phyloP scores from a whole-genome alignment of 2,797 vertebrate genomes.

The Neopelma chrysocephalum region DNA sequence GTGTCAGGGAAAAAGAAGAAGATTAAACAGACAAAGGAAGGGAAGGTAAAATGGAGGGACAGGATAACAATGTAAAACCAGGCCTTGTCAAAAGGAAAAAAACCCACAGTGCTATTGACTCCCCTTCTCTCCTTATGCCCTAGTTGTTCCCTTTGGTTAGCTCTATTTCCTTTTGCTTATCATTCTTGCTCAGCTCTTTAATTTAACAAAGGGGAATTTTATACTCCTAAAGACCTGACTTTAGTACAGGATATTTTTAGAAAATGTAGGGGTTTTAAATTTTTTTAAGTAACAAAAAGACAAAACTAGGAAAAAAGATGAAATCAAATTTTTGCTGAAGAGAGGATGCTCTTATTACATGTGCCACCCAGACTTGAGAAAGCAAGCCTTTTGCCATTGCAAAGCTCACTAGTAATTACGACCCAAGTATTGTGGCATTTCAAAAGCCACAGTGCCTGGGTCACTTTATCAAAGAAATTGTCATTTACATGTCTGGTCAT shows the following conservation, averaged over 20 bases:
- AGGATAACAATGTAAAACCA: background rate
- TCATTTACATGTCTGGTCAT: background rate
- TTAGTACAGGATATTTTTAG: background rate
- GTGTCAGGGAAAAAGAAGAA: background rate
- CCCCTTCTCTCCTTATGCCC: background rate
- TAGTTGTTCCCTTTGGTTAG: background rate
- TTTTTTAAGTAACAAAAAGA: background rate
- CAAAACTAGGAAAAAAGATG: background rate
- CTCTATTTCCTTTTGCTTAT: background rate
- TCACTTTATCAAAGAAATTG: background rate
- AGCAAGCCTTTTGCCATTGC: background rate
- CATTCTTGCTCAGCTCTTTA: background rate
- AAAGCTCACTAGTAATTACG: background rate
- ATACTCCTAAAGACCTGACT: background rate
- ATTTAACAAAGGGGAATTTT: background rate
- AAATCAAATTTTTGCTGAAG: background rate
- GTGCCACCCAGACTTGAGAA: background rate
- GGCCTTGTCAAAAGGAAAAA: background rate
- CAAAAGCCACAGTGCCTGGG: background rate
- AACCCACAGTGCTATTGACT: background rate
- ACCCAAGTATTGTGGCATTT: background rate
- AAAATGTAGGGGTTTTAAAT: background rate
- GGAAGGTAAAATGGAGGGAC: background rate
- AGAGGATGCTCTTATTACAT: background rate
- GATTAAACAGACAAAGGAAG: background rate